Conservation (phyloP, 1,140 invertebrate genomes). For the Calliopsis andreniformis region DNA sequence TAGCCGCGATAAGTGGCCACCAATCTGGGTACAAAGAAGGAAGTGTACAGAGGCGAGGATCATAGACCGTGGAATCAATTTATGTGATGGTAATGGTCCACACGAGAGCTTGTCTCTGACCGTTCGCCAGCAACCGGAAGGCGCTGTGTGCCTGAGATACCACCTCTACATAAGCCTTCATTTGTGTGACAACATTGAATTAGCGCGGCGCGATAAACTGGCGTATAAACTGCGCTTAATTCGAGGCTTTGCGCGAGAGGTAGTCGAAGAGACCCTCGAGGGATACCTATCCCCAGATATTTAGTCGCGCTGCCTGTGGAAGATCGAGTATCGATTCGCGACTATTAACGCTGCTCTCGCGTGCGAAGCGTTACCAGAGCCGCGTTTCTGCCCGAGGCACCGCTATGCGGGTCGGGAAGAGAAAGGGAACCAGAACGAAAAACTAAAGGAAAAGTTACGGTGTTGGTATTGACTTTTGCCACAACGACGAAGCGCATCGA, state of each 20-base stretch:
- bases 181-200: conserved; percentile 51
- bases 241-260: conserved; percentile 24
- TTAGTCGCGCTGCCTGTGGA: conserved; percentile 15
- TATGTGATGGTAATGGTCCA: conserved; percentile 44
- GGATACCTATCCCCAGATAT: conserved; percentile 30
- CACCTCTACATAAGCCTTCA: conserved; percentile 31
- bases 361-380: not conserved
- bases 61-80: conserved; percentile 53
- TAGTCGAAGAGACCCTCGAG: not conserved
- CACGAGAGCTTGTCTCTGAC: conserved; percentile 33
- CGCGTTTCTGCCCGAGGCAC: not conserved
- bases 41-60: conserved; percentile 28
- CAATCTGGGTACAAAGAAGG: conserved; percentile 40
- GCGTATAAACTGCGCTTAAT: conserved; percentile 38
- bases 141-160: not conserved
- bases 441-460: conserved; percentile 8
- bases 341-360: conserved; percentile 14
- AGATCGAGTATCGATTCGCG: conserved; percentile 35
- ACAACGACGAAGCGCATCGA: conserved; percentile 36
- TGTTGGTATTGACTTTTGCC: conserved; percentile 42
- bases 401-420: no score
- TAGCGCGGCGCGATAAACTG: conserved; percentile 42
- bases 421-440: not conserved
- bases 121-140: conserved; percentile 37
- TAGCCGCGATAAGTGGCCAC: conserved; percentile 27